Percentiles rank a stretch among this genome's conserved stretches.
Evolutionary conservation across 2,888 invertebrate species (phyloP).

Genomic region (Dermolepida albohirtum): DNA sequence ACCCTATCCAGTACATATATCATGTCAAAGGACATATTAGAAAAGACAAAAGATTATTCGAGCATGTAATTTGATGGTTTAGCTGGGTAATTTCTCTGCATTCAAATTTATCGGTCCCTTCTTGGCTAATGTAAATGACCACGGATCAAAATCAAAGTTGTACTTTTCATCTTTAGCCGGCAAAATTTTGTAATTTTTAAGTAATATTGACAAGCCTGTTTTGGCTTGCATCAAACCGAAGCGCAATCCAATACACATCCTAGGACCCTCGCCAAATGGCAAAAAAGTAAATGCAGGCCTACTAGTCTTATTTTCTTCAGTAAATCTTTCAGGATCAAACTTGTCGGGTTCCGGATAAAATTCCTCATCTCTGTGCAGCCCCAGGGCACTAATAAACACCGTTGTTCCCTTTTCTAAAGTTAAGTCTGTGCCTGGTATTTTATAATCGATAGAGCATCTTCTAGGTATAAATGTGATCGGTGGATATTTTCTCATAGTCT

Average conservation of each 20-base stretch:
- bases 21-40: no score
- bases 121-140: not conserved
- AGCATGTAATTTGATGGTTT: no score
- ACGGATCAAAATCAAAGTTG: slow-evolving; percentile 19
- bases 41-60: no score
- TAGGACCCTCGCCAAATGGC: slow-evolving; percentile 32
- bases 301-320: slow-evolving; percentile 31
- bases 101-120: slow-evolving; percentile 5
- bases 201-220: slow-evolving; percentile 22
- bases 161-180: slow-evolving; percentile 16
- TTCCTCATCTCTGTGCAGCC: slow-evolving; percentile 26
- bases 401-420: slow-evolving; percentile 17
- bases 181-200: slow-evolving; percentile 30
- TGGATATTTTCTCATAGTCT: slow-evolving; percentile 34
- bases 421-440: slow-evolving; percentile 1
- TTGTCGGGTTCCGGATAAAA: slow-evolving; percentile 33
- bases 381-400: slow-evolving; percentile 30
- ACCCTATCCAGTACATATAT: no score
- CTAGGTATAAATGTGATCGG: slow-evolving; percentile 15
- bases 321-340: slow-evolving; percentile 37
- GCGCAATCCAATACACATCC: slow-evolving; percentile 34
- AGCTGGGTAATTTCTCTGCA: slow-evolving; percentile 2
- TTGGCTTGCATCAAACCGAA: slow-evolving; percentile 39
- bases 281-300: slow-evolving; percentile 4
- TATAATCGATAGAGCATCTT: slow-evolving; percentile 27